A percentile compares a stretch with the other conserved stretches of the same genome.
phyloP scores from a whole-genome alignment of 2,113 vertebrate species.

The Microcebus ravelobensis region DNA sequence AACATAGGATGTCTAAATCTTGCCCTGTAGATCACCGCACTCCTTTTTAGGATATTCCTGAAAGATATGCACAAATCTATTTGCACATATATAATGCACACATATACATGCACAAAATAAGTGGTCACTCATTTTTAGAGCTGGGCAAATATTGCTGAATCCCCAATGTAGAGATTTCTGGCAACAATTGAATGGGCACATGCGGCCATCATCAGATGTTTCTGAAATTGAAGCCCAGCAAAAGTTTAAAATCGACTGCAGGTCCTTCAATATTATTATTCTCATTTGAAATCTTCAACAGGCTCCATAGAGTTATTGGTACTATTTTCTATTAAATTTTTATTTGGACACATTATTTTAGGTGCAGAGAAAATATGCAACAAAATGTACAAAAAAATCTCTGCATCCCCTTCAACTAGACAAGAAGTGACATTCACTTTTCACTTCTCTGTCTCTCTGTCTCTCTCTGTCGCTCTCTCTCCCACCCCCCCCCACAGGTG shows the following conservation, averaged over 20 bases:
- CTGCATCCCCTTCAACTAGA: neutral
- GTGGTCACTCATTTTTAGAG: neutral
- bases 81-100: neutral
- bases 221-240: neutral
- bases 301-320: neutral
- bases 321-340: neutral
- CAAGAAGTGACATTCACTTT: neutral
- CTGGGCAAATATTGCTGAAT: neutral
- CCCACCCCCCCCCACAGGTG: rapidly evolving
- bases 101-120: neutral
- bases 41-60: neutral
- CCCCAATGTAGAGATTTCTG: neutral
- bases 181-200: neutral
- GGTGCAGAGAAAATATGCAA: neutral
- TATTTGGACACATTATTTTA: neutral
- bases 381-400: neutral
- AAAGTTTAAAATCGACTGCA: neutral
- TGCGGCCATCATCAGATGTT: neutral
- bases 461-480: neutral
- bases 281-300: neutral
- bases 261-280: neutral
- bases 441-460: too few relatives aligned
- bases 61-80: neutral
- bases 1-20: too few relatives aligned
- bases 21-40: neutral